phyloP scores from a whole-genome alignment of 30 jellyfish, hydroid and myxozoan genomes.

The Hydractinia echinata region DNA sequence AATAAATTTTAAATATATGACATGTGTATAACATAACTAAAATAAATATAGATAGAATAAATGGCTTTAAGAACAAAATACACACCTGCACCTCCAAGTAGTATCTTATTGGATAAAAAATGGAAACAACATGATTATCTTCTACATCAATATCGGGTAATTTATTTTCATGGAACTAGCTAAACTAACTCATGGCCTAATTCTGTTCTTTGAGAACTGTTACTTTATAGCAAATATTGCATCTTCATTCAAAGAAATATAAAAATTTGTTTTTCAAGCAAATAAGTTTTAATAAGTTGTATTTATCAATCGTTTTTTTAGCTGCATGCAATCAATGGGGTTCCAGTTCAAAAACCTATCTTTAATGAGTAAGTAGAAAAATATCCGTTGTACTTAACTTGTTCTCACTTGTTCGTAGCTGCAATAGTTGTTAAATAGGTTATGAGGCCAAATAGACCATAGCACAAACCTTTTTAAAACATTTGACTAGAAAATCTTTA shows the following conservation, averaged over 20 bases:
- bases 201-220: background rate
- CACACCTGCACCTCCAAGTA: slow-evolving; percentile 37
- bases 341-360: background rate
- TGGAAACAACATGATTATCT: slow-evolving; percentile 79
- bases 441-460: too few species aligned
- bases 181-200: background rate
- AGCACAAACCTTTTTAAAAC: too few species aligned
- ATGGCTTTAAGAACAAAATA: too few species aligned
- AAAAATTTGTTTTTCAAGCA: background rate
- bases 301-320: background rate
- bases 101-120: slow-evolving; percentile 65
- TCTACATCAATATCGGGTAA: slow-evolving; percentile 74
- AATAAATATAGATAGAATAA: too few species aligned
- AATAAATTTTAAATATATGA: too few species aligned
- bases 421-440: too few species aligned
- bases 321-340: slow-evolving; percentile 6
- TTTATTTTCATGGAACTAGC: background rate
- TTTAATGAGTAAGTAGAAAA: slow-evolving; percentile 5
- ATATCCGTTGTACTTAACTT: background rate
- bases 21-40: too few species aligned
- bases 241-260: background rate
- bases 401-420: too few species aligned
- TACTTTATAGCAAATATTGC: slow-evolving; percentile 29
- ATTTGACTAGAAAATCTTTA: too few species aligned
- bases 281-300: background rate